Conservation (phyloP, 2,113 vertebrate species). For the Paramormyrops kingsleyae region DNA sequence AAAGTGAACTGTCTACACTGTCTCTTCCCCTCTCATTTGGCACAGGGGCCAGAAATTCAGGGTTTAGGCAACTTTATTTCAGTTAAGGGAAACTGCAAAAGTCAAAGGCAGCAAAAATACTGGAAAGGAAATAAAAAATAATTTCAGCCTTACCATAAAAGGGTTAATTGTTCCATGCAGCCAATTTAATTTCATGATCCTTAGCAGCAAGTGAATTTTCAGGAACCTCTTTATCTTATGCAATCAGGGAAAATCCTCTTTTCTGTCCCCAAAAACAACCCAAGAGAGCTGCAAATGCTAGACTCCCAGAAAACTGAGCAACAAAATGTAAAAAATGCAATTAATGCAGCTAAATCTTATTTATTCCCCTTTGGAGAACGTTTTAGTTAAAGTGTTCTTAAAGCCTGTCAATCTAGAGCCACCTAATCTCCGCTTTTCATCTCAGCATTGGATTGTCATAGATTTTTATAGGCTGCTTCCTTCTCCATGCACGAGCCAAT, state of each 20-base stretch:
- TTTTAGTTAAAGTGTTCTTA: background rate
- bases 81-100: background rate
- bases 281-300: background rate
- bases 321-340: background rate
- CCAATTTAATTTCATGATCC: background rate
- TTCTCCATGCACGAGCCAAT: background rate
- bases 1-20: too few species aligned
- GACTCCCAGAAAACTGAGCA: background rate
- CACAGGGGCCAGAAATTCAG: background rate
- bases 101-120: background rate
- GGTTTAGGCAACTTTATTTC: background rate
- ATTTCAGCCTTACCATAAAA: background rate
- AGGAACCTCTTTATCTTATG: background rate
- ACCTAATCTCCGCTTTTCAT: background rate
- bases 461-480: background rate
- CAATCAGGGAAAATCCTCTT: conserved; percentile 4
- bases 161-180: background rate
- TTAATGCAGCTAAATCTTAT: background rate
- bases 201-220: background rate
- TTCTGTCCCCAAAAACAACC: background rate
- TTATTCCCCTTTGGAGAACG: background rate
- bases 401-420: background rate
- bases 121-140: background rate
- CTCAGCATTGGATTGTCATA: background rate
- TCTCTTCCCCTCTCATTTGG: background rate